phyloP scores from a whole-genome alignment of 2,888 invertebrate species.

The Caenorhabditis doughertyi region DNA sequence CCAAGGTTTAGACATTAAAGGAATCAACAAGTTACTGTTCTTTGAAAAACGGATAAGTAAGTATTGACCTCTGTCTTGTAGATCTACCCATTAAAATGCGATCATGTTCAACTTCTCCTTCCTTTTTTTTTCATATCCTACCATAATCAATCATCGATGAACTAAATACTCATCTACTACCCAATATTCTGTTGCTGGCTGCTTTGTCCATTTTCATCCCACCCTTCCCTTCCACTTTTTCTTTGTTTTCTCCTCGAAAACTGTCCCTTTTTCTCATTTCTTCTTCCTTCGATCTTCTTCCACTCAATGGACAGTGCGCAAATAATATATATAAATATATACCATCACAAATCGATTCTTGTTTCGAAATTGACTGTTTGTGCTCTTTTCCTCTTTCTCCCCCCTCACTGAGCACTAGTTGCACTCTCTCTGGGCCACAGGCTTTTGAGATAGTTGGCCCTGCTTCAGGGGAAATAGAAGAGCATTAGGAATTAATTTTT shows the following conservation, averaged over 20 bases:
- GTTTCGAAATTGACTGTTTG: slow-evolving; percentile 42
- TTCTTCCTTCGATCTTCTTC: no score
- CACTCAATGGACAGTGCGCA: slow-evolving; percentile 58
- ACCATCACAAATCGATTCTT: slow-evolving; percentile 45
- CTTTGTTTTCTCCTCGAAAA: slow-evolving; percentile 55
- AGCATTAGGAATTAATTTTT: background rate
- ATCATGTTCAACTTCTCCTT: background rate
- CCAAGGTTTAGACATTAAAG: no score
- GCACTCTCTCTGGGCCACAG: background rate
- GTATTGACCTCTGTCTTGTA: background rate
- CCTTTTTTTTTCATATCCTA: background rate
- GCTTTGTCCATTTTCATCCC: background rate
- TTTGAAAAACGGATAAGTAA: no score
- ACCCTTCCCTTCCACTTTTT: background rate
- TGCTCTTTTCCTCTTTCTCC: slow-evolving; percentile 18
- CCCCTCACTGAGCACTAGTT: background rate
- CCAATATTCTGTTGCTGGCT: background rate
- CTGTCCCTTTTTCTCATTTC: slow-evolving; percentile 29
- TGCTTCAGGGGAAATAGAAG: background rate
- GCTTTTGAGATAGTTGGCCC: background rate
- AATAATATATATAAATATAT: slow-evolving; percentile 14
- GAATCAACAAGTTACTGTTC: background rate
- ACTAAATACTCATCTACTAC: slow-evolving; percentile 49
- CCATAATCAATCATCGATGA: slow-evolving; percentile 58
- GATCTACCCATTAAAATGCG: background rate